Percentiles rank a stretch among this genome's conserved stretches.
Evolutionary conservation across 2,888 invertebrate species (phyloP).

Genomic region (Auanema sp.): DNA sequence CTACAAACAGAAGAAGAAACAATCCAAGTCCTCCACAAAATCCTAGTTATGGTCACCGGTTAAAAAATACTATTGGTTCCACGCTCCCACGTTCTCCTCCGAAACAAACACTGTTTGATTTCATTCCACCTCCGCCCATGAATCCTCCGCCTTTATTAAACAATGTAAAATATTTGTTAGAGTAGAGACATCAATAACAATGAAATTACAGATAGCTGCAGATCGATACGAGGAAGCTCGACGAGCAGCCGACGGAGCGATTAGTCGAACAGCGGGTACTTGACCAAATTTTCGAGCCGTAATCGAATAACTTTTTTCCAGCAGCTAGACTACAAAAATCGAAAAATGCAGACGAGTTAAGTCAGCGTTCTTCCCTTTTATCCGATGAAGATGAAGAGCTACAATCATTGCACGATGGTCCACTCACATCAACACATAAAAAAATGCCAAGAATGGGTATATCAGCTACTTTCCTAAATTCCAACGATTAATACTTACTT

Average conservation of each 20-base stretch:
- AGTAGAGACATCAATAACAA: background rate
- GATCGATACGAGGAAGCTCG: background rate
- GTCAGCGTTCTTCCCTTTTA: constrained; percentile 48
- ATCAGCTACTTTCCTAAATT: constrained; percentile 24
- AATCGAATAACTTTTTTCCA: background rate
- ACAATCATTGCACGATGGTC: constrained; percentile 44
- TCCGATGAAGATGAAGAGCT: constrained; percentile 36
- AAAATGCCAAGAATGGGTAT: constrained; percentile 43
- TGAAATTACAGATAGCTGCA: background rate
- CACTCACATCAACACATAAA: constrained; percentile 26
- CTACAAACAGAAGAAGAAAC: no score
- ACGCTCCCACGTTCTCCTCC: constrained; percentile 37
- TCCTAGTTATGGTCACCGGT: no score
- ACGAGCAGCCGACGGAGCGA: background rate
- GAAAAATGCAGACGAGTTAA: constrained; percentile 46
- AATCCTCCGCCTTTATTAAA: constrained; percentile 35
- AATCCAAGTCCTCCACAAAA: no score
- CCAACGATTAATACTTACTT: constrained; percentile 8
- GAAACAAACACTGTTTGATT: constrained; percentile 51
- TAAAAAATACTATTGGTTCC: no score
- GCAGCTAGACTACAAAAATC: constrained; percentile 28
- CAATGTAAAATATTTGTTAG: no score
- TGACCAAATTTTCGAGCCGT: background rate
- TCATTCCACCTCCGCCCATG: constrained; percentile 56
- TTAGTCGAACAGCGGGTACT: background rate